phyloP scores from a whole-genome alignment of 2,888 invertebrate genomes.

The Nomada ferruginata region DNA sequence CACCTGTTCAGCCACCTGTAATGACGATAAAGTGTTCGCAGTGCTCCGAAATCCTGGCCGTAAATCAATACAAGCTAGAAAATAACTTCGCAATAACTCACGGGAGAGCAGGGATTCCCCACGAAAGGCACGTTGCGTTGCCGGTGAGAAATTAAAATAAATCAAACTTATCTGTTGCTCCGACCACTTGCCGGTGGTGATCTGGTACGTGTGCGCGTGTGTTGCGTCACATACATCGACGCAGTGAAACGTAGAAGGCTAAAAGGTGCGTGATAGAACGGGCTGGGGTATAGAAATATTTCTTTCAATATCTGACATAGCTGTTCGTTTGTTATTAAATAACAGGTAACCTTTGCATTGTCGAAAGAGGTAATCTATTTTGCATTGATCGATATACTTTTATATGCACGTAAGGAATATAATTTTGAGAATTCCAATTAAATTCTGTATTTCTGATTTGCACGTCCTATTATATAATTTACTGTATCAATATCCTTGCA shows the following conservation, averaged over 20 bases:
- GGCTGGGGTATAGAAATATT: constrained; percentile 63
- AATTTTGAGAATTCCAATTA: too few species aligned
- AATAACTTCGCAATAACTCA: constrained; percentile 79
- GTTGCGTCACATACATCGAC: neutral
- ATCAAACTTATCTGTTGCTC: constrained; percentile 82
- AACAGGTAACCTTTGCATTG: constrained; percentile 26
- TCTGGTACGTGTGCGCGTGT: constrained; percentile 67
- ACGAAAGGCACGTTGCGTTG: constrained; percentile 62
- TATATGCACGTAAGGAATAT: too few species aligned
- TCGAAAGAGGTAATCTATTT: neutral
- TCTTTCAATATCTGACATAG: constrained; percentile 68
- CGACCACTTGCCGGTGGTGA: constrained; percentile 78
- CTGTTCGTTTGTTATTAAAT: constrained; percentile 63
- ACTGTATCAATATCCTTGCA: too few species aligned
- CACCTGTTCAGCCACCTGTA: constrained; percentile 75
- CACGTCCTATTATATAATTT: too few species aligned
- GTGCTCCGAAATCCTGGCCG: constrained; percentile 70
- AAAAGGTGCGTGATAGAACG: constrained; percentile 72
- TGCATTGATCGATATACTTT: too few species aligned
- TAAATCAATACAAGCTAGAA: constrained; percentile 81
- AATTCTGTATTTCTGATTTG: too few species aligned
- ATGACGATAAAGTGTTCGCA: constrained; percentile 75
- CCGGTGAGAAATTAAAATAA: constrained; percentile 81
- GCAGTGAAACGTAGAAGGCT: constrained; percentile 55
- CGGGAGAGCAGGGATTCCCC: constrained; percentile 58